These are phyloP conservation scores for Beris morrisii DNA, from an alignment of 2,888 invertebrate species.

Conservation along the genomic window DNA sequence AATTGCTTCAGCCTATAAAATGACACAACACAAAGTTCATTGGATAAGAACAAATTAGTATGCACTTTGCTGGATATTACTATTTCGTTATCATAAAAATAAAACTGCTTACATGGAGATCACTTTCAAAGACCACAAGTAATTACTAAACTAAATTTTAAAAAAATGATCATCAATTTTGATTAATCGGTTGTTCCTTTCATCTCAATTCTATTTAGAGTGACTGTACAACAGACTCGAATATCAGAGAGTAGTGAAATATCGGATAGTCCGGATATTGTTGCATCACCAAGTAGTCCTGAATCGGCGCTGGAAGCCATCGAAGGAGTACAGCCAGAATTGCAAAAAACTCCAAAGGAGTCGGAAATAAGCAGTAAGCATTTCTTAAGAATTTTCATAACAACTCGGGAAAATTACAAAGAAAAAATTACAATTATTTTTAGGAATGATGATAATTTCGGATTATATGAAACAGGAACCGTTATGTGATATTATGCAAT, in stretches of 20 bases:
- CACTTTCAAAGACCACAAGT: slow-evolving; percentile 33
- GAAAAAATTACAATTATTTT: slow-evolving; percentile 14
- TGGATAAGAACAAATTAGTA: too few relatives aligned
- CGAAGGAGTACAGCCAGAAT: slow-evolving; percentile 60
- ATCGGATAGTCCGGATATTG: slow-evolving; percentile 42
- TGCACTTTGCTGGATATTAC: slow-evolving; percentile 35
- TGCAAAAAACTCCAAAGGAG: slow-evolving; percentile 59
- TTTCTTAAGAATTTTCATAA: slow-evolving; percentile 4
- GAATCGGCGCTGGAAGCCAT: slow-evolving; percentile 54
- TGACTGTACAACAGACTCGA: background rate
- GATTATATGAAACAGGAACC: slow-evolving; percentile 41
- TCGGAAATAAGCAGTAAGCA: slow-evolving; percentile 58
- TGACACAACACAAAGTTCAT: too few relatives aligned
- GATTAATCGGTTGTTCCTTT: background rate
- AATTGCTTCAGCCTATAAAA: too few relatives aligned
- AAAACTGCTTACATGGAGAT: slow-evolving; percentile 18
- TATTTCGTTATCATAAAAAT: slow-evolving; percentile 36
- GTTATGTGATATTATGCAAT: slow-evolving; percentile 43
- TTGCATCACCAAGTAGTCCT: slow-evolving; percentile 45
- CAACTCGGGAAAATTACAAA: slow-evolving; percentile 4
- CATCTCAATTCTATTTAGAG: slow-evolving; percentile 2
- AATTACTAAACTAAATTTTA: slow-evolving; percentile 37
- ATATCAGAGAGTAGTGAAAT: slow-evolving; percentile 41
- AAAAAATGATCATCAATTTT: background rate
- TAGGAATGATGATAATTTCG: slow-evolving; percentile 41